Evolutionary conservation across 2,113 vertebrate species (phyloP), one percentile per base, ranked within the genome.

Genomic region (human (Homo sapiens)): DNA sequence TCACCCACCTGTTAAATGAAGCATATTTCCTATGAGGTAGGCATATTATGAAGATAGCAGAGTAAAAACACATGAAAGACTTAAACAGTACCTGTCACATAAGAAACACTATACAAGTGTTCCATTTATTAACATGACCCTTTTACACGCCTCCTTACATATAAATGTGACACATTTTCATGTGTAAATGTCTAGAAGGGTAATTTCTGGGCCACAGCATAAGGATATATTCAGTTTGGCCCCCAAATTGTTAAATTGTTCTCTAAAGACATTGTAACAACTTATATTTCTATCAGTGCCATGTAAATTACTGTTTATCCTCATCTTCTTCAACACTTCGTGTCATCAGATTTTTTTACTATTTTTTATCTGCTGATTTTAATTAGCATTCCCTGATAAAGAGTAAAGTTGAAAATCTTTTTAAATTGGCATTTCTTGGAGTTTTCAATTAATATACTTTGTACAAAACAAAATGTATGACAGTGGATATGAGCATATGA

Each of bases 351-450:
- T 30, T 78, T 73, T 73, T 16, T 81, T 70, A 55, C 78, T 70
- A 35, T 70, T 79, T 52, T 83, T 76, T 5, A 68, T 93, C 8
- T 94, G 45, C 23, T 66, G 30, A 50, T 68, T 92, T 86, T 89
- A 59, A 57, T 79, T 68, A 73, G 17, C 4, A 43, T 76, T 81
- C 13, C 48, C 30, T 81, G n/a, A 85, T 76, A 72, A 75, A 70
- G 22, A 82, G 18, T 96, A 9, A 95, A 90, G 59, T 40, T 90
- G 52, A 90, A 95, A 83, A 94, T 73, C 27, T 87, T 92, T 92
- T 92, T 87, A 59, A 40, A 61, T 66, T 68, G 73, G 35, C 5
- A 16, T 79, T 94, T 83, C 38, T 96, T 45, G 3, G 68, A 83
- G 83, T 95, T 70, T 8, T 17, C 45, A 73, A 4, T 43, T 81